Evolutionary conservation across 2,113 vertebrate genomes (phyloP), one percentile per base, ranked within the genome.

Genomic region (Paratilapia polleni): DNA sequence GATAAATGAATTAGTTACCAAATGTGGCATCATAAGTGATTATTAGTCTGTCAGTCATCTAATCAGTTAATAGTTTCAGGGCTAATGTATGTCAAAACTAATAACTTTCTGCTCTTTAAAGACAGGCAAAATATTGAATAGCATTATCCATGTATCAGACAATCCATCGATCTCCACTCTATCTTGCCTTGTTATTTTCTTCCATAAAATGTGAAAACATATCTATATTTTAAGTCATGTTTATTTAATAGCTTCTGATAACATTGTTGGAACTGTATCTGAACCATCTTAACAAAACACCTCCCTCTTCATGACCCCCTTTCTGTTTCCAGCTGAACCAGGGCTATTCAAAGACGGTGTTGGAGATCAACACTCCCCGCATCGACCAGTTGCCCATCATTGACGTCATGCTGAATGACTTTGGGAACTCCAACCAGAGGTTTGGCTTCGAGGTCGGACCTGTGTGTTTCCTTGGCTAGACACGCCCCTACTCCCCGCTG

Each of bases 341-440:
- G 95, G 98, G 98, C 83, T 98, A 97, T 47, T 97, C 95, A 74
- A 97, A 97, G 94, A 97, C 98, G 0, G 97, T 99, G 92, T 90
- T 99, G 80, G 98, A 99, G 96, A 97, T 99, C 94, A 98, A 97
- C 93, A 99, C 98, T 13, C 98, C 98, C n/a, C 98, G 97, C 94
- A 98, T 99, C 89, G 98, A 99, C 93, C 98, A 99, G 95, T 94
- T 99, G 78, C 98, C 98, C 87, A 96, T 99, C 89, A 97, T 99
- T 75, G 98, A 99, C 88, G 97, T 99, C 92, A 99, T 99, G 98
- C 96, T 99, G 93, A 99, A 97, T 96, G 98, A 99, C 96, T 99
- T 99, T 96, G 98, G 98, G 83, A 97, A 98, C 79, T 96, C 97
- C 90, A 98, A 97, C 95, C 98, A 99, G 96, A 98, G 98, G 93